Conservation (phyloP, 2,113 vertebrate genomes). For the Lagopus muta region DNA sequence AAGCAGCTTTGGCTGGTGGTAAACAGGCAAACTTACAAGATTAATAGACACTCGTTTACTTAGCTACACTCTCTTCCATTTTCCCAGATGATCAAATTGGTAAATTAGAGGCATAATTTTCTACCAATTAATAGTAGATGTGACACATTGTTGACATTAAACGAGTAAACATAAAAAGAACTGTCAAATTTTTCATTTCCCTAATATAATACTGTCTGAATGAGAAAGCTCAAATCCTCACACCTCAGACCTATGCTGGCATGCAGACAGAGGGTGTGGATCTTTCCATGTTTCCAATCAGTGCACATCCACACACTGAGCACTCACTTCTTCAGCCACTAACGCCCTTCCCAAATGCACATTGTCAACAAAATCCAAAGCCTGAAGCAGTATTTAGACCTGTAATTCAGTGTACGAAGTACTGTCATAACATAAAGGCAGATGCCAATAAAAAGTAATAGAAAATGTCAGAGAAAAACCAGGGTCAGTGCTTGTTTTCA, state of each 20-base stretch:
- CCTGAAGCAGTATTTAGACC: slow-evolving; percentile 9
- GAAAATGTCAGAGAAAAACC: slow-evolving; percentile 59
- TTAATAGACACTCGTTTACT: slow-evolving; percentile 65
- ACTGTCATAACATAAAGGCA: slow-evolving; percentile 5
- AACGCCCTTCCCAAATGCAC: slow-evolving; percentile 42
- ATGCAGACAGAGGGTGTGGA: slow-evolving; percentile 33
- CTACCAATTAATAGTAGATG: slow-evolving; percentile 67
- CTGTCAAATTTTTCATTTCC: slow-evolving; percentile 57
- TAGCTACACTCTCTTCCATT: slow-evolving; percentile 47
- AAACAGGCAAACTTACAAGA: slow-evolving; percentile 63
- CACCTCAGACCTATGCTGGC: slow-evolving; percentile 52
- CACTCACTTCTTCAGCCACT: neutral
- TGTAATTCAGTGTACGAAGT: neutral
- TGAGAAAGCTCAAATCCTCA: slow-evolving; percentile 47
- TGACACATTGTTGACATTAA: slow-evolving; percentile 72
- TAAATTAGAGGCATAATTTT: slow-evolving; percentile 71
- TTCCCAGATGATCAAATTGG: slow-evolving; percentile 64
- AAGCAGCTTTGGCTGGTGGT: neutral
- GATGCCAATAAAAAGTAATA: slow-evolving; percentile 34
- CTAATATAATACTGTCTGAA: slow-evolving; percentile 11
- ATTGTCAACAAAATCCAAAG: slow-evolving; percentile 42
- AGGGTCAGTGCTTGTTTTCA: slow-evolving; percentile 34
- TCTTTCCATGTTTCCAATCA: neutral
- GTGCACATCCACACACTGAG: neutral
- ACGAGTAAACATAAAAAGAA: slow-evolving; percentile 68